Percentiles rank a stretch among this genome's conserved stretches.
Conservation (phyloP, 2,797 vertebrate species). For the Coendou prehensilis region DNA sequence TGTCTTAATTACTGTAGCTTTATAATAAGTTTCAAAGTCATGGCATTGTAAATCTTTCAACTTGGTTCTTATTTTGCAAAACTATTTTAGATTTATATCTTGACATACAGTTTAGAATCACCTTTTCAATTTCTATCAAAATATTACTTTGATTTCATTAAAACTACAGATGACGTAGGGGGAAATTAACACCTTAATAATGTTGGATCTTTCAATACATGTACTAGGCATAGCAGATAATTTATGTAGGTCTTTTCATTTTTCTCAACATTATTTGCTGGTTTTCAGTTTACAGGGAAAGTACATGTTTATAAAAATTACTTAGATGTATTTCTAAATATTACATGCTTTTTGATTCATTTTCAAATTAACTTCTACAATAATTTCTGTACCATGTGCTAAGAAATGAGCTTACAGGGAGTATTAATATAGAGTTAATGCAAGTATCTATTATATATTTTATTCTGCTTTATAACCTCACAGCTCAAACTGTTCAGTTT, state of each 20-base stretch:
- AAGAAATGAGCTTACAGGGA: neutral
- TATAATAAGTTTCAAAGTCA: neutral
- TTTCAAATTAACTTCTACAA: constrained; percentile 40
- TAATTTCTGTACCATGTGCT: neutral
- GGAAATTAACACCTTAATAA: neutral
- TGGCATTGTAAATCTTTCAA: neutral
- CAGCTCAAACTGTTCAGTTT: neutral
- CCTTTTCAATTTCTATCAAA: neutral
- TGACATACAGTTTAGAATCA: neutral
- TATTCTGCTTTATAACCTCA: neutral
- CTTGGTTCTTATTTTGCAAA: neutral
- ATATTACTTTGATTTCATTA: neutral
- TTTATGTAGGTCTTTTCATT: neutral
- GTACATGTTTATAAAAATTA: neutral
- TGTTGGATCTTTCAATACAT: neutral
- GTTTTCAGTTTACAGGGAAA: neutral
- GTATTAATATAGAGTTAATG: neutral
- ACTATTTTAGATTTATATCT: constrained; percentile 31
- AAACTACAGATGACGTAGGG: neutral
- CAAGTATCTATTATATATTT: neutral
- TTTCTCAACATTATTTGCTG: neutral
- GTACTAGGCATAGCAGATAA: neutral
- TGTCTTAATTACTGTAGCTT: neutral
- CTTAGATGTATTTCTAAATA: neutral
- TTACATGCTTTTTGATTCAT: neutral